Evolutionary conservation across 53 echinoderm and acorn worm species (phyloP).

Genomic region (Arbacia lixula): DNA sequence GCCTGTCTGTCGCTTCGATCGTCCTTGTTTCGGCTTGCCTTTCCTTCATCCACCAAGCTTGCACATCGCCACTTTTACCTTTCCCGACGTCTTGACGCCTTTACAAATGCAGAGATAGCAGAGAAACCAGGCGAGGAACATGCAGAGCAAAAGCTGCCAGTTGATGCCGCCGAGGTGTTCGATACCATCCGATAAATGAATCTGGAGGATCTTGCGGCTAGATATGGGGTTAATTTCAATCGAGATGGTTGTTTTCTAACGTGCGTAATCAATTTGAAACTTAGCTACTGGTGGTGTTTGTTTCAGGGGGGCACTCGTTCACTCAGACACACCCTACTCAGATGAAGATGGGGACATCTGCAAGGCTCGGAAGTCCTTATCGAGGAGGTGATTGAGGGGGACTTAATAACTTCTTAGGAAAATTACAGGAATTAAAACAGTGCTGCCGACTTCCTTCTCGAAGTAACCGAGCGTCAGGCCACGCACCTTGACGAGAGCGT

Average conservation of each 20-base stretch:
- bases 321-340: slow-evolving; percentile 17
- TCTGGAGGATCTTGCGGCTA: slow-evolving; percentile 88
- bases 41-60: slow-evolving; percentile 49
- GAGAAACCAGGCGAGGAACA: slow-evolving; percentile 80
- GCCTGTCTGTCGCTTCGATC: no score
- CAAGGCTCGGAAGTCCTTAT: not conserved
- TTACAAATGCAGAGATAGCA: slow-evolving; percentile 89
- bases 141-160: slow-evolving; percentile 84
- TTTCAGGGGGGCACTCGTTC: slow-evolving; percentile 19
- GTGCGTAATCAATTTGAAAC: slow-evolving; percentile 13
- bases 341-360: not conserved
- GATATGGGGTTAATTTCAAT: slow-evolving; percentile 58
- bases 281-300: not conserved
- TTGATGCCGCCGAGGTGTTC: slow-evolving; percentile 85
- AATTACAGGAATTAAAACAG: no score
- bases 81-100: slow-evolving; percentile 92
- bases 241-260: slow-evolving; percentile 52
- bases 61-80: slow-evolving; percentile 69
- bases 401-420: no score
- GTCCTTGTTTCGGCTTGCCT: slow-evolving; percentile 54
- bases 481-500: no score
- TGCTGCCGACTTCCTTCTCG: no score
- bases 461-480: no score
- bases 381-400: no score
- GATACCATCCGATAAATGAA: slow-evolving; percentile 82